Evolutionary conservation across 2,888 invertebrate genomes (phyloP), one percentile per base, ranked within the genome.

Genomic region (Drosophila crucigera): DNA sequence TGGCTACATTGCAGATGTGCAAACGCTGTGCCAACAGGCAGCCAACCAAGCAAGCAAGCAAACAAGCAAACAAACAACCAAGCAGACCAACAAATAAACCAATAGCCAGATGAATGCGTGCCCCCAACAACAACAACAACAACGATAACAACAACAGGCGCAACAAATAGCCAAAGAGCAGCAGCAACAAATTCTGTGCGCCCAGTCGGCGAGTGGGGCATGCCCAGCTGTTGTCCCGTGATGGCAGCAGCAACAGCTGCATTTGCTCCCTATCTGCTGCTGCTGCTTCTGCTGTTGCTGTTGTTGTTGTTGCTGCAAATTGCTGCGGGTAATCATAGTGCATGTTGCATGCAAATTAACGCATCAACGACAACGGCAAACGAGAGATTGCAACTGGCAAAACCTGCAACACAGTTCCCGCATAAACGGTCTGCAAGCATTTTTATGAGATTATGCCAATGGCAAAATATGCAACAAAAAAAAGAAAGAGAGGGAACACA

Each of bases 261-360:
- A 75, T 69, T 70, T 73, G 74, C 76, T 73, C 82, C 72, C 73
- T 72, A 65, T 68, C 73, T 80, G 73, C 72, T 68, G 50, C 69
- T 67, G 43, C 35, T 14, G 14, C 3, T 43, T 16, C n/a, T 43
- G 47, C 22, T 16, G 14, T 22, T n/a, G 19, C 28, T 43, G 53
- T 50, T 62, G 76, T 41, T 76, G 73, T 30, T 73, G 78, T 16
- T 69, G 78, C 39, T 82, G 87, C 84, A 82, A 84, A 84, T 84
- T 86, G 83, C 87, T 87, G 84, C 86, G 87, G 87, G 87, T 89
- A 87, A 87, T 87, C 89, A 87, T 86, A 80, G 84, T 83, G 89
- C 86, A 86, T 87, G 89, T 82, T 89, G 89, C 83, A 87, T 89
- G 87, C 87, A 87, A 87, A 87, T 87, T 88, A 87, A 88, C 84